Base-by-base conservation (phyloP, 2,888 invertebrate genomes). In the Bellardia bayeri region DNA sequence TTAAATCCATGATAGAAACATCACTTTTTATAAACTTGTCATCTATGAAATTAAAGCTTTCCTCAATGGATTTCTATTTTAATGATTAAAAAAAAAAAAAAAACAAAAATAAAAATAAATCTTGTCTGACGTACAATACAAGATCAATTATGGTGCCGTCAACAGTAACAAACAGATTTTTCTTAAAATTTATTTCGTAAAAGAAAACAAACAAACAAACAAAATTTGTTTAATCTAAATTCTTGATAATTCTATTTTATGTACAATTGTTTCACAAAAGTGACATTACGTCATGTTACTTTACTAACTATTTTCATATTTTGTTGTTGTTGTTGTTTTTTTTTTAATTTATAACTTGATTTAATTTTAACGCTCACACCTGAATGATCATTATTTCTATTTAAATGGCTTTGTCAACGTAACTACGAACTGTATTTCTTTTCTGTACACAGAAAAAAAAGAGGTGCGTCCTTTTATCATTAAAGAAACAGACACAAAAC, bases 361-460 rank as follows among this genome's bases (percentile, higher is more conserved):
- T 82, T 88, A 33, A 76, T 56, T 79, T 75, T 76, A 76, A 71
- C 88, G 87, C 86, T 88, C 85, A 89, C 88, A 90, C 90, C 90
- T 91, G 91, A 92, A 89, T 89, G 88, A 72, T 90, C 72, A 37
- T 85, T 81, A 90, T 90, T 92, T 92, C 91, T 91, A 91, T 91
- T 91, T 90, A 91, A 91, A 92, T 91, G 91, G 89, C 91, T 90
- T 91, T 92, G 92, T 91, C 92, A 92, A 90, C 91, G 74, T 61
- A 76, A 78, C 64, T 69, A 72, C 56, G 14, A 9, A 9, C 45
- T 45, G 45, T 11, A 33, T 33, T 33, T 33, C 5, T n/a, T 9
- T 58, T 30, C n/a, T 66, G 7, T 51, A 45, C n/a, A 23, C 16
- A n/a, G 37, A 13, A 88, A 86, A 76, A 89, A 91, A 87, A 86